Evolutionary conservation across 2,113 vertebrate species (phyloP), one percentile per base, ranked within the genome.

Genomic region (Cyphomyrus discorhynchus): DNA sequence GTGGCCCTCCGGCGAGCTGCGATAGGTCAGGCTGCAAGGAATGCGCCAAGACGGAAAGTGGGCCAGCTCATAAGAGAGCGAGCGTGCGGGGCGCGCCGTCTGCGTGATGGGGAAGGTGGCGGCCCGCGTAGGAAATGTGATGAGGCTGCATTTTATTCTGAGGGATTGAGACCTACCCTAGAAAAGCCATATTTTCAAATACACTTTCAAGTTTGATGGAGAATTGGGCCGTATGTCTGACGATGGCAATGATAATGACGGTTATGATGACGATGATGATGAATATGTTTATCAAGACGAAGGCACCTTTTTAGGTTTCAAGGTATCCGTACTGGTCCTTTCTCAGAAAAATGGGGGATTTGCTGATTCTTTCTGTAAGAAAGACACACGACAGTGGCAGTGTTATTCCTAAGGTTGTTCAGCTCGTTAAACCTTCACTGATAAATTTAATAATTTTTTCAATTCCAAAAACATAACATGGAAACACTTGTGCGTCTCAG

Each of bases 51-150:
- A 91, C 9, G 50, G 87, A 91, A 96, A 94, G 9, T 95, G 91
- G 94, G 94, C 94, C 94, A 91, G 91, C 92, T 92, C 94, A 92
- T 93, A 1, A 3, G 95, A 94, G 95, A 94, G 90, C 88, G 91
- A 92, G 91, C 91, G 92, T 21, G 52, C 90, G 90, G 93, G 92
- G 93, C 93, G 90, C 92, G 92, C 91, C 50, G 94, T 93, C 92
- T 92, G 91, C 90, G 92, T 90, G 85, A 84, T 74, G 50, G 88
- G 62, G 56, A 21, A 47, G 89, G 90, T 91, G 90, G 83, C 70
- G 90, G 87, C 70, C 53, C 86, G 7, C 31, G 5, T 53, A 11
- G 31, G 50, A 89, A 86, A 88, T 88, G 35, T 46, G 85, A 45
- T 86, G 90, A 91, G 74, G 21, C 21, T 31, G 86, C 84, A 62